Evolutionary conservation across 2,113 vertebrate genomes (phyloP).

Genomic region (Recurvirostra avosetta): DNA sequence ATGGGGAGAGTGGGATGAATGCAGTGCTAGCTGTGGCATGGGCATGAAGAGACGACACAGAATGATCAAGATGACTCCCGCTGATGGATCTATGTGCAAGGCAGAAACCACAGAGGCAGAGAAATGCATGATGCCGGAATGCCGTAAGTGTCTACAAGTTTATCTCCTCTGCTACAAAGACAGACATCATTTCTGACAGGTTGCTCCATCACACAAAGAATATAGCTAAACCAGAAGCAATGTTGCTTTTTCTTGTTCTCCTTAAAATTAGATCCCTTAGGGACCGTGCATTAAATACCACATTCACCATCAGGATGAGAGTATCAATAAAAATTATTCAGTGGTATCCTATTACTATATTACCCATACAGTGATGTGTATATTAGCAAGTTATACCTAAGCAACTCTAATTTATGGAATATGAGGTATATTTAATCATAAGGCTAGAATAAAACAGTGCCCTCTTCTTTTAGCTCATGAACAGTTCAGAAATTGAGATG

Average conservation of each 20-base stretch:
- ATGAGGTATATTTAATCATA: not conserved
- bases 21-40: slow-evolving; percentile 94
- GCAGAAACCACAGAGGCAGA: slow-evolving; percentile 91
- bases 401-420: not conserved
- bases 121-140: slow-evolving; percentile 99
- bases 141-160: slow-evolving; percentile 80
- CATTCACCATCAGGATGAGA: not conserved
- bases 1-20: slow-evolving; percentile 95
- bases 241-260: not conserved
- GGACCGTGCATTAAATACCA: not conserved
- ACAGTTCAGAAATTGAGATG: not conserved
- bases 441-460: not conserved
- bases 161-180: not conserved
- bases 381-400: not conserved
- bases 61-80: slow-evolving; percentile 94
- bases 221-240: not conserved
- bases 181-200: not conserved
- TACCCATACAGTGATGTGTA: not conserved
- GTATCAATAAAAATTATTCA: not conserved
- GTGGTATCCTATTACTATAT: not conserved
- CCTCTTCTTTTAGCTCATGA: not conserved
- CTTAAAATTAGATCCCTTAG: not conserved
- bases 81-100: slow-evolving; percentile 92
- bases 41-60: slow-evolving; percentile 92
- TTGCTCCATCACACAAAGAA: not conserved